These are phyloP conservation scores for Laupala kohalensis DNA, from an alignment of 1,140 invertebrate genomes.

Conservation along the genomic window DNA sequence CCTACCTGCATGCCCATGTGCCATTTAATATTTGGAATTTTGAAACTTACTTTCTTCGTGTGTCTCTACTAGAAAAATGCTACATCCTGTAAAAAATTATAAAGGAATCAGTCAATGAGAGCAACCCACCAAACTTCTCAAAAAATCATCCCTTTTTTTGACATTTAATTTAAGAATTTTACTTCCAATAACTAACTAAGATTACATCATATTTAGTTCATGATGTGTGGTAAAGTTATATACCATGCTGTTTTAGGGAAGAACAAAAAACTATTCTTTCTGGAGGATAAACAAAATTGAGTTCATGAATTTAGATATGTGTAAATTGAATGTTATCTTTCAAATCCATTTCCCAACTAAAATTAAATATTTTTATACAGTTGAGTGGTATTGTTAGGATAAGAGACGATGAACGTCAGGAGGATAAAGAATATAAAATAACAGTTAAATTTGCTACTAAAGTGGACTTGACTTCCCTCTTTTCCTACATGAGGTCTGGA, in stretches of 20 bases:
- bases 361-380: conserved; percentile 9
- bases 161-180: no score
- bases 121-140: no score
- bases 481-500: conserved; percentile 30
- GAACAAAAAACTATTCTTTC: background rate
- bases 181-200: no score
- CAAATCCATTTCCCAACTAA: background rate
- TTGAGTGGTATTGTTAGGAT: conserved; percentile 18
- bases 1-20: no score
- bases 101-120: no score
- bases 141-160: no score
- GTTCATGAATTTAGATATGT: background rate
- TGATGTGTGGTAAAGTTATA: background rate
- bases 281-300: background rate
- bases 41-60: no score
- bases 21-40: no score
- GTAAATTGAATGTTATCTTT: background rate
- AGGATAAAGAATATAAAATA: conserved; percentile 37
- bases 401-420: conserved; percentile 28
- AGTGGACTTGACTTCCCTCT: conserved; percentile 38
- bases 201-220: background rate
- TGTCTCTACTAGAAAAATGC: no score
- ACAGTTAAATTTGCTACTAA: conserved; percentile 38
- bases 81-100: no score
- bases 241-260: background rate